Evolutionary conservation across 2,888 invertebrate species (phyloP).

Genomic region (Rhagonycha fulva): DNA sequence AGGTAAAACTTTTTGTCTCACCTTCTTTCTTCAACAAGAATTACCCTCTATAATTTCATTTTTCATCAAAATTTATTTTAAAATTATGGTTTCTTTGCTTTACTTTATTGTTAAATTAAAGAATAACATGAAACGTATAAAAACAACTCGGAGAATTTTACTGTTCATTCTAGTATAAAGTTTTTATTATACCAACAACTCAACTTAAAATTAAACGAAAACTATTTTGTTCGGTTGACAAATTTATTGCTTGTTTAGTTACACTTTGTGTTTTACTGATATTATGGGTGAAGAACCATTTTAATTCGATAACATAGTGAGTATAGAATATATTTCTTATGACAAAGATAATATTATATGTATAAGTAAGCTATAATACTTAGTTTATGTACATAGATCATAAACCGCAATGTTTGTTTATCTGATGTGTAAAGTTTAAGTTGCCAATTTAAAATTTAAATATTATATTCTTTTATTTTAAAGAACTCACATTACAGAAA

Average conservation of each 20-base stretch:
- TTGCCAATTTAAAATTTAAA: too few relatives aligned
- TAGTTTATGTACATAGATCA: too few relatives aligned
- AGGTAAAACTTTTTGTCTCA: background rate
- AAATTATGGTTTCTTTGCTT: background rate
- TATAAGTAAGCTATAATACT: too few relatives aligned
- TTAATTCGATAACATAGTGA: background rate
- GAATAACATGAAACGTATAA: background rate
- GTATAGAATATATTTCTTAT: background rate
- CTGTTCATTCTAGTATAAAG: background rate
- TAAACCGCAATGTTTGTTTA: too few relatives aligned
- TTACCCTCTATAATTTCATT: background rate
- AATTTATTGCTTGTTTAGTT: background rate
- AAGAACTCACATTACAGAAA: too few relatives aligned
- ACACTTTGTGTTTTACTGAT: background rate
- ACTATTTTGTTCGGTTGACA: background rate
- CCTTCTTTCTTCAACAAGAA: background rate
- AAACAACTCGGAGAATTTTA: background rate
- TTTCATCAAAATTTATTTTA: background rate
- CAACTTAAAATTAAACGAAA: background rate
- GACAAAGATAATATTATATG: background rate
- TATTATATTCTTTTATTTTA: too few relatives aligned
- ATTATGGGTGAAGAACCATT: background rate
- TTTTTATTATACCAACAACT: background rate
- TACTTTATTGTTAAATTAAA: background rate
- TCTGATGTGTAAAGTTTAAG: too few relatives aligned